Evolutionary conservation across 2,113 vertebrate genomes (phyloP).

Genomic region (Labeo rohita): DNA sequence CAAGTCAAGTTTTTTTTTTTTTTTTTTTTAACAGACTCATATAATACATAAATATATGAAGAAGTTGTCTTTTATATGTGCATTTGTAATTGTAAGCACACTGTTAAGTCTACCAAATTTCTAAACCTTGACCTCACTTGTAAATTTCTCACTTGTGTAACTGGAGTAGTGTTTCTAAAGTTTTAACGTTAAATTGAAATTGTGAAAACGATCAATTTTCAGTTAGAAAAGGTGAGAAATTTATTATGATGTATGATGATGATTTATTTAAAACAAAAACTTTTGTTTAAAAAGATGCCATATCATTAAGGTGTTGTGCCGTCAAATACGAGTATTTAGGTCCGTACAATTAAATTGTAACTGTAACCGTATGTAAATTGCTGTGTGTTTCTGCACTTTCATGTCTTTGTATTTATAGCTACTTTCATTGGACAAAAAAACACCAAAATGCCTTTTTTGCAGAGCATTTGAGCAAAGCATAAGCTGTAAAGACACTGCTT

Average conservation of each 20-base stretch:
- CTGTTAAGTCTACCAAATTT: not conserved
- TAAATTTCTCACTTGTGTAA: conserved; percentile 8
- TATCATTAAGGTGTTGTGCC: not conserved
- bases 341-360: conserved; percentile 4
- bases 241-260: not conserved
- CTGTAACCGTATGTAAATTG: conserved; percentile 6
- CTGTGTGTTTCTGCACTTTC: not conserved
- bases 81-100: too few species aligned
- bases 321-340: conserved; percentile 16
- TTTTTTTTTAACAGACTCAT: not conserved
- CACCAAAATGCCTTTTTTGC: conserved; percentile 45
- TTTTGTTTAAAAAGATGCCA: not conserved
- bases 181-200: not conserved
- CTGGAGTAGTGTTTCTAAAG: not conserved
- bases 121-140: not conserved
- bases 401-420: not conserved
- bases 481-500: not conserved
- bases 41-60: not conserved
- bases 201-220: not conserved
- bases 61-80: conserved; percentile 7
- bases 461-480: conserved; percentile 13
- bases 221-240: not conserved
- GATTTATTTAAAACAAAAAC: not conserved
- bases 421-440: conserved; percentile 27
- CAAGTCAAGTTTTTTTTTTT: not conserved